These are phyloP conservation scores for Synanthedon tipuliformis DNA, from an alignment of 2,888 invertebrate species.

Conservation along the genomic window DNA sequence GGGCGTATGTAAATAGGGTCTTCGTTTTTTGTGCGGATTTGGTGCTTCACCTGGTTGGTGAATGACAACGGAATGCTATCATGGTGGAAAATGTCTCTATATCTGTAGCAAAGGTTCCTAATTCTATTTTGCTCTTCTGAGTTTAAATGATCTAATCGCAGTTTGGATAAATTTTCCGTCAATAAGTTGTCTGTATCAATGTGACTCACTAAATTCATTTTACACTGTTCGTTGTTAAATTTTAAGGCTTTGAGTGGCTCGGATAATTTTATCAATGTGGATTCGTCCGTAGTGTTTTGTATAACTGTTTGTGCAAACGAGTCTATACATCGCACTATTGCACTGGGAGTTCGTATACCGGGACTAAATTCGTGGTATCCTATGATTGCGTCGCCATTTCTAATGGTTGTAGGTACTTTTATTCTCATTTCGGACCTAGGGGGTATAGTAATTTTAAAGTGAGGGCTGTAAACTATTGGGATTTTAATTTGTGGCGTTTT, in stretches of 20 bases:
- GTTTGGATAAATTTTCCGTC: not conserved
- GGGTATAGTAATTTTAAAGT: no score
- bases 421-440: no score
- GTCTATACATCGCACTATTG: not conserved
- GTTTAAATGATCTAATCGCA: not conserved
- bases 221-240: not conserved
- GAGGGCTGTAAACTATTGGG: no score
- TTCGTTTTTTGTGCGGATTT: slow-evolving; percentile 12
- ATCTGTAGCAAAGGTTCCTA: not conserved
- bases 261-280: not conserved
- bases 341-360: not conserved
- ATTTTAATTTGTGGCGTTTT: no score
- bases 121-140: not conserved
- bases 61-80: slow-evolving; percentile 11
- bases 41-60: slow-evolving; percentile 16
- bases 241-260: not conserved
- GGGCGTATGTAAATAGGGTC: slow-evolving; percentile 10
- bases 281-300: not conserved
- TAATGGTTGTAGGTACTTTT: not conserved
- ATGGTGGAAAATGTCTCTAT: slow-evolving; percentile 13
- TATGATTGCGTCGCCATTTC: not conserved
- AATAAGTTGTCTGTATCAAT: not conserved
- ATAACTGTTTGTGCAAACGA: not conserved
- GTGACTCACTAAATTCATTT: not conserved
- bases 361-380: not conserved